Percentiles rank a stretch among this genome's conserved stretches.
These are phyloP conservation scores for Melanargia galathea DNA, from an alignment of 2,888 invertebrate genomes.

Conservation along the genomic window DNA sequence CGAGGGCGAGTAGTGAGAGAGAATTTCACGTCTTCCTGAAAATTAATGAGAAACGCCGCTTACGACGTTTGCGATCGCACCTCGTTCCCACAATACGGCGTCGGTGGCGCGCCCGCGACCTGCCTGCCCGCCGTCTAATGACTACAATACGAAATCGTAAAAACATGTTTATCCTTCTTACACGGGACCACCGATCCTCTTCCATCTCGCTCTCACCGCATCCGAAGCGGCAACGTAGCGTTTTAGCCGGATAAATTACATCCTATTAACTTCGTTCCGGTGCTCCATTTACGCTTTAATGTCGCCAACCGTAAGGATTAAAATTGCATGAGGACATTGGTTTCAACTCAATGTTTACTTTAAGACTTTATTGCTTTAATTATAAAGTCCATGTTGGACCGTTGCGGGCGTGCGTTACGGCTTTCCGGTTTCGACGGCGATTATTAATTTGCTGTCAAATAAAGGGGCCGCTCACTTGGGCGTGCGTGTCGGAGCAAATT, in stretches of 20 bases:
- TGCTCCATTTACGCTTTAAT: constrained; percentile 79
- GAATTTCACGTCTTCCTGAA: constrained; percentile 76
- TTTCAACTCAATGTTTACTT: constrained; percentile 62
- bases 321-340: constrained; percentile 70
- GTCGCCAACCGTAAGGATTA: constrained; percentile 73
- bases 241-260: constrained; percentile 80
- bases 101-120: constrained; percentile 65
- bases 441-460: constrained; percentile 83
- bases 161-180: constrained; percentile 65
- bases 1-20: constrained; percentile 65
- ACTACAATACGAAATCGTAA: constrained; percentile 63
- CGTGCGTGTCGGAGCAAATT: constrained; percentile 81
- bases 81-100: constrained; percentile 69
- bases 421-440: constrained; percentile 67
- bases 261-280: constrained; percentile 78
- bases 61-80: constrained; percentile 73
- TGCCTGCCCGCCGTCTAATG: constrained; percentile 67
- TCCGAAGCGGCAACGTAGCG: constrained; percentile 77
- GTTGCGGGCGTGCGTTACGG: constrained; percentile 60
- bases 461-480: constrained; percentile 81
- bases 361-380: constrained; percentile 66
- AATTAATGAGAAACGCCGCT: constrained; percentile 78
- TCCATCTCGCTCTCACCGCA: constrained; percentile 64
- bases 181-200: constrained; percentile 39
- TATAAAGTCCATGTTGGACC: constrained; percentile 71